Evolutionary conservation across 1,140 invertebrate species (phyloP).

Genomic region (Agrilus planipennis): DNA sequence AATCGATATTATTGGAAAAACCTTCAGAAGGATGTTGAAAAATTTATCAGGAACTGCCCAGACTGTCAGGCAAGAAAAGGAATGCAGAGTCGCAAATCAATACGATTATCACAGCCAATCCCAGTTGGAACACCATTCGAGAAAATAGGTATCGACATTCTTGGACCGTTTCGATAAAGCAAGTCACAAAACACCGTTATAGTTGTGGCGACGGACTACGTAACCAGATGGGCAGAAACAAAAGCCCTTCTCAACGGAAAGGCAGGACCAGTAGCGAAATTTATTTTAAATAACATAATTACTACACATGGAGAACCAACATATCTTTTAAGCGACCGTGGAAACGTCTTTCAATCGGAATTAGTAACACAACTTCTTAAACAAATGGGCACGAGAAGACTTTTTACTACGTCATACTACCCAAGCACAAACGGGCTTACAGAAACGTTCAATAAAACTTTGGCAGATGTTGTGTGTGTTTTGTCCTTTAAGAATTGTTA

Average conservation of each 20-base stretch:
- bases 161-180: slow-evolving; percentile 2
- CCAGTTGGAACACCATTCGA: slow-evolving; percentile 4
- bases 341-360: slow-evolving; percentile 18
- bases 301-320: slow-evolving; percentile 15
- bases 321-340: slow-evolving; percentile 14
- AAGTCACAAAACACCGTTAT: slow-evolving; percentile 3
- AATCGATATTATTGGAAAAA: slow-evolving; percentile 3
- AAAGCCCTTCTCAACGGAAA: background rate
- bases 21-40: slow-evolving; percentile 5
- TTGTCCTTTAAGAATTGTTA: too few relatives aligned
- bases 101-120: slow-evolving; percentile 5
- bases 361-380: slow-evolving; percentile 13
- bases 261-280: background rate
- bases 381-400: slow-evolving; percentile 11
- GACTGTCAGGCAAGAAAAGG: slow-evolving; percentile 7
- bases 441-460: slow-evolving; percentile 26
- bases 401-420: slow-evolving; percentile 27
- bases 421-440: slow-evolving; percentile 25
- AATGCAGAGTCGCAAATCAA: background rate
- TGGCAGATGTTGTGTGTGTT: too few relatives aligned
- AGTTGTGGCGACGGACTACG: slow-evolving; percentile 9
- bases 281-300: slow-evolving; percentile 3
- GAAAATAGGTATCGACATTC: slow-evolving; percentile 5
- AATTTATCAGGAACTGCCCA: slow-evolving; percentile 7
- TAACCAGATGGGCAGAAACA: slow-evolving; percentile 4